A percentile compares a stretch with the other conserved stretches of the same genome.
Evolutionary conservation across 2,797 vertebrate genomes (phyloP).

Genomic region (Echiichthys vipera): DNA sequence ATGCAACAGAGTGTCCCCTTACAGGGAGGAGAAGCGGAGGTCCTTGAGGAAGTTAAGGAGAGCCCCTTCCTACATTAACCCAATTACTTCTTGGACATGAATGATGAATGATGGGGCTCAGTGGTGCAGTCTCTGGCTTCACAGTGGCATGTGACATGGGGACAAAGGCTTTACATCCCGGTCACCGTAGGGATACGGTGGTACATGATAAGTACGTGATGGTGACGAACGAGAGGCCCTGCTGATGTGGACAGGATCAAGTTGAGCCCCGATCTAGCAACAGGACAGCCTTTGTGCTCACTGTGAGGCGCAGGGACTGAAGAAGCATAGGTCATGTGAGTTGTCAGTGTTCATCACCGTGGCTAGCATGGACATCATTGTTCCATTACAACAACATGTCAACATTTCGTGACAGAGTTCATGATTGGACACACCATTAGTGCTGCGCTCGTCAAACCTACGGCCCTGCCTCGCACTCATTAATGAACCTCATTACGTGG

Average conservation of each 20-base stretch:
- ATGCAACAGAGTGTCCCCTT: conserved; percentile 14
- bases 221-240: conserved; percentile 55
- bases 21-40: conserved; percentile 5
- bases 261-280: conserved; percentile 50
- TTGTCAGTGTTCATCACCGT: conserved; percentile 72
- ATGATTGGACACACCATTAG: conserved; percentile 49
- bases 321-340: conserved; percentile 72
- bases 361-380: conserved; percentile 51
- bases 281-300: conserved; percentile 69
- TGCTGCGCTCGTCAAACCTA: conserved; percentile 14
- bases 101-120: conserved; percentile 9
- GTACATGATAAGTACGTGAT: conserved; percentile 30
- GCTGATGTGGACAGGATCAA: conserved; percentile 59
- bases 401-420: conserved; percentile 62
- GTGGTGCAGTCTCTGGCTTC: conserved; percentile 17
- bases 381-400: conserved; percentile 59
- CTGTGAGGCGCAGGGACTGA: conserved; percentile 31
- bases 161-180: conserved; percentile 48
- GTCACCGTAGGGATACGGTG: conserved; percentile 15
- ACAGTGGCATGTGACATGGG: conserved; percentile 15
- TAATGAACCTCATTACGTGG: conserved; percentile 43
- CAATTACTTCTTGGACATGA: conserved; percentile 31
- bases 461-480: conserved; percentile 17
- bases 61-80: conserved; percentile 24
- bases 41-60: conserved; percentile 10